These are phyloP conservation scores for Acanthosepion lycidas DNA, from an alignment of 2,888 invertebrate species.

Conservation along the genomic window DNA sequence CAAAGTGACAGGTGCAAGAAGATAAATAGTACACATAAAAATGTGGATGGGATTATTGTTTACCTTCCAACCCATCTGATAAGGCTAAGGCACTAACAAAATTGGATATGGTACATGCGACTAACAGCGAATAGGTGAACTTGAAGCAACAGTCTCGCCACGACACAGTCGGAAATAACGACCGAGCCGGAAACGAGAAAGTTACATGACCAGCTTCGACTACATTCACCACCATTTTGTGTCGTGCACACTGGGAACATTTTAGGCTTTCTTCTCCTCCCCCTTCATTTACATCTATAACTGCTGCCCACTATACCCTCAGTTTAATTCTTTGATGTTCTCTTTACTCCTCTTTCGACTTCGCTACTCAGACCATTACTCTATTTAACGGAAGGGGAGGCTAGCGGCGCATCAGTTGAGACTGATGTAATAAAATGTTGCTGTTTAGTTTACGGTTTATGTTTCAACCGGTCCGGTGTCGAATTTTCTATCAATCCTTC, in stretches of 20 bases:
- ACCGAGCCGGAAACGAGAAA: neutral
- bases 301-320: neutral
- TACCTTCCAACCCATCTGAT: slow-evolving; percentile 47
- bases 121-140: slow-evolving; percentile 47
- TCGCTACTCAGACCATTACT: neutral
- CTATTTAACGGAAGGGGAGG: neutral
- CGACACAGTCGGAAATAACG: slow-evolving; percentile 34
- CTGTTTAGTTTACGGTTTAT: too few species aligned
- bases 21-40: neutral
- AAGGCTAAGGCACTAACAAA: slow-evolving; percentile 44
- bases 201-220: slow-evolving; percentile 23
- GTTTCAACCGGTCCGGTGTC: too few species aligned
- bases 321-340: neutral
- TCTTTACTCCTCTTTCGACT: neutral
- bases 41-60: slow-evolving; percentile 36
- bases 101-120: slow-evolving; percentile 11
- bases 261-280: neutral
- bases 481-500: too few species aligned
- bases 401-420: too few species aligned
- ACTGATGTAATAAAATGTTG: too few species aligned
- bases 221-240: slow-evolving; percentile 35
- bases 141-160: slow-evolving; percentile 34
- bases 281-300: neutral
- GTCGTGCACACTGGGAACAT: neutral
- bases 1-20: neutral